A percentile compares a stretch with the other conserved stretches of the same genome.
These are phyloP conservation scores for Papilio machaon DNA, from an alignment of 1,140 invertebrate species.

Conservation along the genomic window DNA sequence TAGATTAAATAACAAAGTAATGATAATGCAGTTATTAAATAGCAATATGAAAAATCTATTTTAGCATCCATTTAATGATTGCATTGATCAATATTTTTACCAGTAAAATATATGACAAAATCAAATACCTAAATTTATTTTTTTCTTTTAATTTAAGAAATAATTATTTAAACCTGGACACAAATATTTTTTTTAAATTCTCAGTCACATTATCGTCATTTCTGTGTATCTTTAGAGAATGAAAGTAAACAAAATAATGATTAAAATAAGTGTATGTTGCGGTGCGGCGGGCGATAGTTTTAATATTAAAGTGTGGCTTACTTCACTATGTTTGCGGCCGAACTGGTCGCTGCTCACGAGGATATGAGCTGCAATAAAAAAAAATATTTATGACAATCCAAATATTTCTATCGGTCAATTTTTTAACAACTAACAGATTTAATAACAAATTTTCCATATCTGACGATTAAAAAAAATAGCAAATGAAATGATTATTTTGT, in stretches of 20 bases:
- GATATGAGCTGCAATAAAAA: conserved; percentile 72
- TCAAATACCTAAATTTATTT: too few species aligned
- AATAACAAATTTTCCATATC: too few species aligned
- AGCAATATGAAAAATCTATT: background rate
- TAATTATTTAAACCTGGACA: too few species aligned
- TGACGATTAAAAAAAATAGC: too few species aligned
- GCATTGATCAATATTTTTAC: background rate
- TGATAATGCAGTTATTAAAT: background rate
- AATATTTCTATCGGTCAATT: too few species aligned
- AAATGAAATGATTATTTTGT: background rate
- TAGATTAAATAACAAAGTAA: background rate
- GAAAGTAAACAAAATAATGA: conserved; percentile 14
- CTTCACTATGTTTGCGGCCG: conserved; percentile 70
- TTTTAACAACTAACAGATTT: too few species aligned
- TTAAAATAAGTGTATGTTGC: conserved; percentile 21
- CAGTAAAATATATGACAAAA: too few species aligned
- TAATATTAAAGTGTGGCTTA: conserved; percentile 72
- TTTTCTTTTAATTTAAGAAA: too few species aligned
- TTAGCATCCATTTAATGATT: background rate
- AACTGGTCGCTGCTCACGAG: conserved; percentile 74
- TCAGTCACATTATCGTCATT: background rate
- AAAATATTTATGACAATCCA: conserved; percentile 10
- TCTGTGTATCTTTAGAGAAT: background rate
- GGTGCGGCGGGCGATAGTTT: conserved; percentile 57
- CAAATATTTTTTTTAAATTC: too few species aligned